Conservation (phyloP, 2,888 invertebrate species). For the Dolichomitus sp. region DNA sequence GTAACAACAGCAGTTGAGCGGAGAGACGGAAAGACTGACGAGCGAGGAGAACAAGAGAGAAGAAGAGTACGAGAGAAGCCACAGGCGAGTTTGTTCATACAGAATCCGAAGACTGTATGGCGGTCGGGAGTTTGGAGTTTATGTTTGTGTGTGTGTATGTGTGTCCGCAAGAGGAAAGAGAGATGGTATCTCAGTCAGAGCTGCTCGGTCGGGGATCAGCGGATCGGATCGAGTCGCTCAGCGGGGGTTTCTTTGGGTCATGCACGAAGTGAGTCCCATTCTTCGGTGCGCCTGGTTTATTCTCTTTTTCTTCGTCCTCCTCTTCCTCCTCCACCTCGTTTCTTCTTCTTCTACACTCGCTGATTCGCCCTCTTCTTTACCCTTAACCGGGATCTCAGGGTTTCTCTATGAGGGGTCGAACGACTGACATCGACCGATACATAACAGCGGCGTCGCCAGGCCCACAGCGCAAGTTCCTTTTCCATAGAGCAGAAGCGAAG, state of each 20-base stretch:
- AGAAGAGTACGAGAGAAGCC: slow-evolving; percentile 56
- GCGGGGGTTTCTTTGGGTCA: slow-evolving; percentile 86
- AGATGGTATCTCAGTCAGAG: slow-evolving; percentile 84
- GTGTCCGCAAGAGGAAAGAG: slow-evolving; percentile 72
- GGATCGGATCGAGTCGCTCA: slow-evolving; percentile 85
- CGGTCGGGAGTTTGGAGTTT: slow-evolving; percentile 45
- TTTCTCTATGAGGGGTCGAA: slow-evolving; percentile 83
- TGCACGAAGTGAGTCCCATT: slow-evolving; percentile 84
- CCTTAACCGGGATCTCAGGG: slow-evolving; percentile 74
- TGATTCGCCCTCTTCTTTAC: slow-evolving; percentile 64
- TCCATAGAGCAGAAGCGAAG: slow-evolving; percentile 22
- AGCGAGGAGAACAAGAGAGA: slow-evolving; percentile 41
- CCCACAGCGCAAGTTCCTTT: slow-evolving; percentile 48
- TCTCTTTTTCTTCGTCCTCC: slow-evolving; percentile 42
- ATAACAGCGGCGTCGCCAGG: slow-evolving; percentile 75
- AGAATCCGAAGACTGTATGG: slow-evolving; percentile 50
- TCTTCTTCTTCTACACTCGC: slow-evolving; percentile 58
- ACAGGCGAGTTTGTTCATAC: slow-evolving; percentile 58
- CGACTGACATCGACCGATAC: slow-evolving; percentile 83
- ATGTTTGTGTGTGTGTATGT: slow-evolving; percentile 30
- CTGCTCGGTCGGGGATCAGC: slow-evolving; percentile 85
- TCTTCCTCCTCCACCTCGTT: slow-evolving; percentile 35
- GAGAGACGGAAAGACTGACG: slow-evolving; percentile 49
- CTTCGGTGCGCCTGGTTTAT: slow-evolving; percentile 71
- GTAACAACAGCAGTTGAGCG: slow-evolving; percentile 38